Conservation (phyloP, 2,888 invertebrate species). For the Resseliella maxima region DNA sequence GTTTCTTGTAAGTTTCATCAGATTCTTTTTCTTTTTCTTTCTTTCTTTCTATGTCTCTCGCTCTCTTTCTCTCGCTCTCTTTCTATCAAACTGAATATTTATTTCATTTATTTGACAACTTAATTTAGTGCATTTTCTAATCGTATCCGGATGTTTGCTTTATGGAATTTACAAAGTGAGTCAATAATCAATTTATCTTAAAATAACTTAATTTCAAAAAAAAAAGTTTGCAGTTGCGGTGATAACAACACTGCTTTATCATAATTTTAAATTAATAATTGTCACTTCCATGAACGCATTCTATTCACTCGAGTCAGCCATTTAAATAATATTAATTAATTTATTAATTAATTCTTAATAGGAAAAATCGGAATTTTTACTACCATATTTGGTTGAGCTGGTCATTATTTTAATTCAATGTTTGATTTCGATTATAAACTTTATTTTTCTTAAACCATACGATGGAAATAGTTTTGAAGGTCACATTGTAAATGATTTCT, state of each 20-base stretch:
- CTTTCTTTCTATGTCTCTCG: too few relatives aligned
- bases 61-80: too few relatives aligned
- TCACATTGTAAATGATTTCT: not conserved
- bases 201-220: too few relatives aligned
- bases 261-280: too few relatives aligned
- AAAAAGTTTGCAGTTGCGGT: too few relatives aligned
- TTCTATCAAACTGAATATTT: too few relatives aligned
- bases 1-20: not conserved
- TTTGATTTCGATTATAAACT: conserved; percentile 10
- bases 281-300: too few relatives aligned
- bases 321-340: too few relatives aligned
- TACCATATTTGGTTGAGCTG: not conserved
- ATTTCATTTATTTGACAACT: too few relatives aligned
- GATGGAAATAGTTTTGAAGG: not conserved
- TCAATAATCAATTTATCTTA: not conserved
- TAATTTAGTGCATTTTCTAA: conserved; percentile 7
- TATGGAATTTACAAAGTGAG: not conserved
- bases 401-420: not conserved
- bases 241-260: too few relatives aligned
- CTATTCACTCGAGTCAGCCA: too few relatives aligned
- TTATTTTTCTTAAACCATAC: not conserved
- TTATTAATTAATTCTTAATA: not conserved
- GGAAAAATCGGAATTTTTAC: conserved; percentile 21
- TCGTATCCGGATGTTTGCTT: not conserved
- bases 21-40: not conserved